Base-by-base conservation (phyloP, 1,140 invertebrate genomes). In the Arctopsyche grandis region DNA sequence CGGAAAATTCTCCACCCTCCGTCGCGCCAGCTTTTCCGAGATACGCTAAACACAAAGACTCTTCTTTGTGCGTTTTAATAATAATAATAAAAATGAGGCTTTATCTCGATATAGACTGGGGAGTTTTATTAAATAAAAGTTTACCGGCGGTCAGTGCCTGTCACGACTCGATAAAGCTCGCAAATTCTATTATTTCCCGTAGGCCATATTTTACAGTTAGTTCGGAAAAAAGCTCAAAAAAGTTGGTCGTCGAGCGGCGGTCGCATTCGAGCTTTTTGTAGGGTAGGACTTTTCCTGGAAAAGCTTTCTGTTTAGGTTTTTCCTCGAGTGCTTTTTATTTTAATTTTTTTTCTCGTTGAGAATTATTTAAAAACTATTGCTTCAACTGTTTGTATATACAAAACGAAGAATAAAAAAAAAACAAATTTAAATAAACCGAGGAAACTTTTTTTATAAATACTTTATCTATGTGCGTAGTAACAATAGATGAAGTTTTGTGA, bases 161-260 rank as follows among this genome's bases (percentile, higher is more conserved):
- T 66, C 60, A 66, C 19, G 60, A 66, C 60, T 21, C 24, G 60
- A 66, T 66, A 66, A 66, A 21, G 60, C 19, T 26, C 48, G 75
- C 75, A 76, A 76, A 77, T 77, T 69, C 63, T 26, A 77, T 77
- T 77, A 69, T 77, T 69, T 77, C 60, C 29, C 75, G 24, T 38
- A 19, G 75, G 75, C 56, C 75, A 77, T 69, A 69, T 69, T 77
- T 77, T 52, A 48, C 75, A 46, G 24, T 43, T 71, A 16, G 21
- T 46, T 56, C 75, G 60, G 60, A 66, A 66, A 66, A 26, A 66
- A 19, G 24, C 10, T 12, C 19, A 66, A 22, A 66, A 22, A 66
- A 66, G 19, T 22, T 22, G 29, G 29, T 22, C 19, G 19, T 66
- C 60, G 19, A 66, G 60, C 19, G 60, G 60, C 21, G 10, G 60